Base-by-base conservation (phyloP, 2,888 invertebrate species). In the Metalampra italica region DNA sequence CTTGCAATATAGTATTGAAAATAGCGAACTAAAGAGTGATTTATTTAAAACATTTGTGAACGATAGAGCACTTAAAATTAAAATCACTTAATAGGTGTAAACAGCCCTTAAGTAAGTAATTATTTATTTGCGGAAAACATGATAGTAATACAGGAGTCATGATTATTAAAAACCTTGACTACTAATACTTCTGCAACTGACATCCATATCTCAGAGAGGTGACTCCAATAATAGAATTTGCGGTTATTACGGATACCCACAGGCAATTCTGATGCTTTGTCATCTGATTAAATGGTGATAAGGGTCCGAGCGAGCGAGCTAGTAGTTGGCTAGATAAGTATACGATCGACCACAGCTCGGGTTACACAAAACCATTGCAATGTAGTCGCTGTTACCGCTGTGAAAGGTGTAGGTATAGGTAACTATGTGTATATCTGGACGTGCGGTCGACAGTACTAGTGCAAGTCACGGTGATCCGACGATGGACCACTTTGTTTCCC, bases 281-380 rank as follows among this genome's bases (percentile, higher is more conserved):
- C 69, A 68, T 65, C 66, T 68, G 67, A 69, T 69, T 69, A 69
- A 66, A 67, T 64, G 62, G 66, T 70, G 68, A 70, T 65, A 64
- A 62, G 65, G 66, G 65, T 61, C 49, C 13, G 15, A 15, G 15
- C 7, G 39, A 39, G 14, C 12, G 34, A 11, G 22, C 22, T 22
- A 22, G 22, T 22, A 22, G 22, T 22, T 22, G 22, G 22, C 22
- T 22, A 22, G 3, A n/a, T n/a, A n/a, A n/a, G n/a, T n/a, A n/a
- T 22, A 22, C 22, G 22, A 22, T 22, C 22, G 2, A 22, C 22
- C 32, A 32, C 11, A 32, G 2, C 9, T 32, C 32, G 7, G 32
- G 32, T 9, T 9, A 32, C 8, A 32, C 32, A 32, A 32, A 32
- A 22, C 39, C 36, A 12, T 52, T 36, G 36, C 36, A 36, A 36